Evolutionary conservation across 2,113 vertebrate species (phyloP), one percentile per base, ranked within the genome.

Genomic region (Prionailurus viverrinus): DNA sequence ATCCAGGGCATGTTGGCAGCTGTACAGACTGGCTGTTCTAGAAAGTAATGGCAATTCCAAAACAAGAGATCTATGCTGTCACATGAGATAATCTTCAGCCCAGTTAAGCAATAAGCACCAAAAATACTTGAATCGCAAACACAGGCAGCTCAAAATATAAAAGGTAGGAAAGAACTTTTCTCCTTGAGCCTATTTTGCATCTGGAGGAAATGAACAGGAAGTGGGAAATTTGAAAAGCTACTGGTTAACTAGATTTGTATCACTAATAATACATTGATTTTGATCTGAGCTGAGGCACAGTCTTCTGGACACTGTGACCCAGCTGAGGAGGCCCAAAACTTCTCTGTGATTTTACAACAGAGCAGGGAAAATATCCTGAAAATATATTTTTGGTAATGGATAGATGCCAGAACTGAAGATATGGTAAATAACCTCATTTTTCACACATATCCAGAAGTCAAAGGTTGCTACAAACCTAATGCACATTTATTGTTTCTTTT

Each of bases 1-100:
- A 97, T 78, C 92, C 97, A 71, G 98, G 95, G 96, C 97, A 97
- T 86, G 95, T 96, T 99, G 98, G 99, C 98, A 98, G 97, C 61
- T 96, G 88, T 95, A 97, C 97, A 68, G 73, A 97, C 71, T 12
- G 82, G 83, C 36, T 96, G 97, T 98, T 98, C 97, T 97, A 98
- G 98, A 98, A 98, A 98, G 98, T 98, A 97, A 98, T 96, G 97
- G 98, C 94, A 92, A 97, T 98, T 98, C 93, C 82, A 93, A 97
- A 98, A 98, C 98, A 97, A 98, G 97, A 23, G 1, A 98, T 98
- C 93, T 97, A 78, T 78, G 94, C 94, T 96, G 98, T 97, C 98
- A 98, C 98, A 98, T 88, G 97, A 95, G 98, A 96, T 0, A 14
- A 15, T 3, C 95, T 92, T 93, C 94, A 94, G 85, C 94, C 95